Percentiles rank a stretch among this genome's conserved stretches.
These are phyloP conservation scores for Tragelaphus imberbis DNA, from an alignment of 2,113 vertebrate species.

Conservation along the genomic window DNA sequence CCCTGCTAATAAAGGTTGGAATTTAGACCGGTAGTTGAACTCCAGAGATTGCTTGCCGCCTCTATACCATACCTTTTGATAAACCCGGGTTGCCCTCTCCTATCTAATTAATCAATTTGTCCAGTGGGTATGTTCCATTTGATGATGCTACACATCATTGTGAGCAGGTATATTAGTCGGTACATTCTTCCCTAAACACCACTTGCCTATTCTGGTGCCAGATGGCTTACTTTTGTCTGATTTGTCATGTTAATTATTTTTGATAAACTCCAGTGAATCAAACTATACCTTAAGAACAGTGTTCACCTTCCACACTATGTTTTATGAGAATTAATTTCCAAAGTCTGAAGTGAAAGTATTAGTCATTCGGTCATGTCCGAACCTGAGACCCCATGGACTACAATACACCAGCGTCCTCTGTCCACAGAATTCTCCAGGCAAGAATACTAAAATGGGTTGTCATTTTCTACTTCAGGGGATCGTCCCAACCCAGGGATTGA, in stretches of 20 bases:
- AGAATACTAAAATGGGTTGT: neutral
- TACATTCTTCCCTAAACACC: neutral
- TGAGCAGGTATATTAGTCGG: accelerated
- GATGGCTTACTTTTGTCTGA: neutral
- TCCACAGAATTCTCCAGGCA: neutral
- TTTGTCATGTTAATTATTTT: neutral
- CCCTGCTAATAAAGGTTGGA: neutral
- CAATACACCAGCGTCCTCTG: neutral
- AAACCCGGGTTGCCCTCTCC: neutral
- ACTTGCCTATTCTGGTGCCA: neutral
- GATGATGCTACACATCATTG: accelerated
- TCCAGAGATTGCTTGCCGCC: neutral
- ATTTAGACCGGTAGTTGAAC: neutral
- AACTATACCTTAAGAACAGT: neutral
- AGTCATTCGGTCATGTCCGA: neutral
- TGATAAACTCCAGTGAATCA: neutral
- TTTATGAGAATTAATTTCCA: conserved; percentile 42
- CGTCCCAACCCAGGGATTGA: neutral
- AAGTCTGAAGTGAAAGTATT: neutral
- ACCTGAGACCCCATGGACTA: neutral
- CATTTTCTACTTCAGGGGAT: neutral
- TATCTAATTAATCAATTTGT: neutral
- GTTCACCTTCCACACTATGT: neutral
- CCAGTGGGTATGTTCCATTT: neutral
- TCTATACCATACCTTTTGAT: neutral